Percentiles rank a stretch among this genome's conserved stretches.
Evolutionary conservation across 2,113 vertebrate species (phyloP).

Genomic region (Ctenomys sociabilis): DNA sequence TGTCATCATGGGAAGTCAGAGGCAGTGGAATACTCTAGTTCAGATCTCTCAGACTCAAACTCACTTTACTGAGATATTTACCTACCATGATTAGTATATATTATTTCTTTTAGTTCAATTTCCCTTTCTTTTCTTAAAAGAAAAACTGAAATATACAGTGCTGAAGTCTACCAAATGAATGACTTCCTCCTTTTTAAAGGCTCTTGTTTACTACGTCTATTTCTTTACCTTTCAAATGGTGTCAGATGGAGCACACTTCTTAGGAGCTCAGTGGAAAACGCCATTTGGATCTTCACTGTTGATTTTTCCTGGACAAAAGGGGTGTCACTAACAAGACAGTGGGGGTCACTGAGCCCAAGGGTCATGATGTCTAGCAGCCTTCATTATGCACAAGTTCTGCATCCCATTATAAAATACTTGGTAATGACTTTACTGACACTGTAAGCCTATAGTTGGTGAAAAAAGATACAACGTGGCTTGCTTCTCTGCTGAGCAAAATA

Average conservation of each 20-base stretch:
- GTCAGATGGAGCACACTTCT: neutral
- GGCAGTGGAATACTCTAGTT: neutral
- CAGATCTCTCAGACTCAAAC: neutral
- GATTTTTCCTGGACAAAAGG: neutral
- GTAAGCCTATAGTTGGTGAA: neutral
- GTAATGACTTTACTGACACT: neutral
- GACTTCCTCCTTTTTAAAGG: neutral
- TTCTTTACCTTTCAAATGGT: neutral
- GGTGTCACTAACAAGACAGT: neutral
- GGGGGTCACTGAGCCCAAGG: too few species aligned
- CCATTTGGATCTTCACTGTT: neutral
- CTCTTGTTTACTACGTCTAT: neutral
- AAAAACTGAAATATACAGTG: neutral
- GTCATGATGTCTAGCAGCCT: neutral
- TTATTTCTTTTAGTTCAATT: constrained; percentile 1
- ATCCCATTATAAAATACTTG: neutral
- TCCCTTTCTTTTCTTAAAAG: neutral
- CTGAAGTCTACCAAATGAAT: neutral
- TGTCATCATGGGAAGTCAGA: neutral
- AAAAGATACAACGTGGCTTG: neutral
- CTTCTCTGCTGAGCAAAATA: neutral
- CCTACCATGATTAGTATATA: neutral
- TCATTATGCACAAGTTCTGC: neutral
- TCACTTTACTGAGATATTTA: neutral
- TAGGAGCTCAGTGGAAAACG: neutral